A percentile compares a stretch with the other conserved stretches of the same genome.
Conservation (phyloP, 2,113 vertebrate species). For the Spea multiplicata region DNA sequence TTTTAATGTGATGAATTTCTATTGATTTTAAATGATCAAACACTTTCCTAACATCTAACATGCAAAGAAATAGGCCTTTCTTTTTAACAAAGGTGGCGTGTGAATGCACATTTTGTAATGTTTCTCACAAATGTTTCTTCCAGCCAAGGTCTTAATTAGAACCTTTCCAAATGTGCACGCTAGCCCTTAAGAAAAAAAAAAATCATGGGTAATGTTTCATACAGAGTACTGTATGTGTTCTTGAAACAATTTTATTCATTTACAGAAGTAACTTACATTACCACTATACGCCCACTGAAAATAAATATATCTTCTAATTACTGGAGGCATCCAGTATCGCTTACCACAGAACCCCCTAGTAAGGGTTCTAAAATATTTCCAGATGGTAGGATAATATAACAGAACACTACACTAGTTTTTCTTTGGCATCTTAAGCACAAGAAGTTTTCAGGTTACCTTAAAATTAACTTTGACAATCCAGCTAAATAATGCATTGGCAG, state of each 20-base stretch:
- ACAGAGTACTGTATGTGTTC: constrained; percentile 1
- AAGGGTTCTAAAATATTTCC: constrained; percentile 15
- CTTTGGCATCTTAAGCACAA: background rate
- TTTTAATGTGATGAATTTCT: background rate
- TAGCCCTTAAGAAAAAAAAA: background rate
- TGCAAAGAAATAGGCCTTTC: background rate
- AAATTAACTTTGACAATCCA: background rate
- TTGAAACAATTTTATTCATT: constrained; percentile 13
- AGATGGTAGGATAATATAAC: background rate
- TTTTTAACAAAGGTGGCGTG: background rate
- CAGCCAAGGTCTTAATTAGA: background rate
- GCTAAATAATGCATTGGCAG: no score
- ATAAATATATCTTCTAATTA: constrained; percentile 1
- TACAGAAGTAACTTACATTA: background rate
- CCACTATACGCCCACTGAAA: background rate
- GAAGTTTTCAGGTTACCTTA: constrained; percentile 8
- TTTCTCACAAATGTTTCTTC: background rate
- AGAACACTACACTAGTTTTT: background rate
- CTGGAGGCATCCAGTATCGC: background rate
- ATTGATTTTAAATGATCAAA: constrained; percentile 1
- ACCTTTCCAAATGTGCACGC: background rate
- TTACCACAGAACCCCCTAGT: background rate
- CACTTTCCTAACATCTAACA: background rate
- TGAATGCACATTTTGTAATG: background rate
- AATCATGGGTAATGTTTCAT: background rate